Conservation (phyloP, 2,888 invertebrate genomes). For the Agonopterix arenella region DNA sequence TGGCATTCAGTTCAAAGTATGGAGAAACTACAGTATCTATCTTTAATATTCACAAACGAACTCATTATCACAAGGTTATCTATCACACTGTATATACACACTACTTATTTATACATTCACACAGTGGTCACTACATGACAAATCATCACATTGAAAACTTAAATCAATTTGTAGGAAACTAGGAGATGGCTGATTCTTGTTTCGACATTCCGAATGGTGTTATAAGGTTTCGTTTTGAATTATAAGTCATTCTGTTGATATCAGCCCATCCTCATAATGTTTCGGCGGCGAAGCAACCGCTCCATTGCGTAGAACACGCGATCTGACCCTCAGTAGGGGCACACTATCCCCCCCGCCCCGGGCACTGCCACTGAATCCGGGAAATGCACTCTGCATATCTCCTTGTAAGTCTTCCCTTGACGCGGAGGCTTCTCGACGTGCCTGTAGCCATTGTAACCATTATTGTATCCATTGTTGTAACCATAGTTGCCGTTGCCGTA, state of each 20-base stretch:
- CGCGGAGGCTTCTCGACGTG: slow-evolving; percentile 32
- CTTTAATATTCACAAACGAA: slow-evolving; percentile 31
- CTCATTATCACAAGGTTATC: slow-evolving; percentile 65
- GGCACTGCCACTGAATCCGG: slow-evolving; percentile 68
- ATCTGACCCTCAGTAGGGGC: slow-evolving; percentile 78
- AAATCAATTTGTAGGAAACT: not conserved
- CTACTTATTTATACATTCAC: not conserved
- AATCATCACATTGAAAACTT: not conserved
- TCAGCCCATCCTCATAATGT: slow-evolving; percentile 73
- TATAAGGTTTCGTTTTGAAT: too few species aligned
- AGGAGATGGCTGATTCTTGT: not conserved
- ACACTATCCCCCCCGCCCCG: slow-evolving; percentile 78
- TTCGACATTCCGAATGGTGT: slow-evolving; percentile 2
- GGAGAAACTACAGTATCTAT: slow-evolving; percentile 41
- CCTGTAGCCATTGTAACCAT: slow-evolving; percentile 22
- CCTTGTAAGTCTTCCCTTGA: slow-evolving; percentile 78
- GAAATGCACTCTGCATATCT: slow-evolving; percentile 82
- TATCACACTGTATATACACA: slow-evolving; percentile 14
- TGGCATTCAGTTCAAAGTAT: slow-evolving; percentile 41
- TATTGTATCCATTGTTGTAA: slow-evolving; percentile 33
- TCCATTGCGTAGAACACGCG: slow-evolving; percentile 76
- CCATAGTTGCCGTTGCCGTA: slow-evolving; percentile 33
- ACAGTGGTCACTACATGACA: not conserved
- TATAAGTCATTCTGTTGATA: not conserved
- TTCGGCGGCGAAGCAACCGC: slow-evolving; percentile 67